Percentiles rank a stretch among this genome's conserved stretches.
Conservation (phyloP, 2,888 invertebrate species). For the Seira sanloemensis region DNA sequence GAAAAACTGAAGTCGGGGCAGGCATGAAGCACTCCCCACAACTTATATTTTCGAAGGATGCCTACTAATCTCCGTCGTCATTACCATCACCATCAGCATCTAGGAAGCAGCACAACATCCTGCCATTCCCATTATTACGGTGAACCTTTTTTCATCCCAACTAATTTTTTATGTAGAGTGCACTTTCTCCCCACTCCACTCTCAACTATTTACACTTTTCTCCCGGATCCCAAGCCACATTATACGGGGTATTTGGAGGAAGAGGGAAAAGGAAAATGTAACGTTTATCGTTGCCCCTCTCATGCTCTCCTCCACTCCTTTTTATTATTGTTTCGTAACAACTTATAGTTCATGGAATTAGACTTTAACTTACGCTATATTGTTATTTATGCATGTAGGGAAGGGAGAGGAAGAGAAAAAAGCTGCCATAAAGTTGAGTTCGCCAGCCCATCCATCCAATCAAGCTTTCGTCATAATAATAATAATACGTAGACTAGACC, state of each 20-base stretch:
- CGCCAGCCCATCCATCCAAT: conserved; percentile 31
- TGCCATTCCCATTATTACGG: background rate
- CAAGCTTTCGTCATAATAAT: conserved; percentile 39
- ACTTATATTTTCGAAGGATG: too few species aligned
- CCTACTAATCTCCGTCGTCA: conserved; percentile 36
- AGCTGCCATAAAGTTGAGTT: background rate
- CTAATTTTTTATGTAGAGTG: background rate
- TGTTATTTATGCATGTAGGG: background rate
- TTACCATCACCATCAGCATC: conserved; percentile 13
- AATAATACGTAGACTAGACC: background rate
- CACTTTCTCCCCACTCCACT: background rate
- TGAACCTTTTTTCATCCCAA: background rate
- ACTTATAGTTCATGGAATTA: conserved; percentile 11
- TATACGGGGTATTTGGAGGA: background rate
- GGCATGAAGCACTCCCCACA: too few species aligned
- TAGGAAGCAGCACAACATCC: background rate
- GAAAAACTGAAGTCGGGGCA: too few species aligned
- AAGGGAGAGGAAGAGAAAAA: background rate
- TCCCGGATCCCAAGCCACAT: conserved; percentile 34
- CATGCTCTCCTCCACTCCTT: conserved; percentile 32
- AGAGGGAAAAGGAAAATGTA: conserved; percentile 26
- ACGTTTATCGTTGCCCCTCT: conserved; percentile 40
- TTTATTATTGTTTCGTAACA: conserved; percentile 28
- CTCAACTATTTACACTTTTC: conserved; percentile 41
- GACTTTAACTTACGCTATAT: too few species aligned